Conservation (phyloP, 2,888 invertebrate genomes). For the Plebejus melissa region DNA sequence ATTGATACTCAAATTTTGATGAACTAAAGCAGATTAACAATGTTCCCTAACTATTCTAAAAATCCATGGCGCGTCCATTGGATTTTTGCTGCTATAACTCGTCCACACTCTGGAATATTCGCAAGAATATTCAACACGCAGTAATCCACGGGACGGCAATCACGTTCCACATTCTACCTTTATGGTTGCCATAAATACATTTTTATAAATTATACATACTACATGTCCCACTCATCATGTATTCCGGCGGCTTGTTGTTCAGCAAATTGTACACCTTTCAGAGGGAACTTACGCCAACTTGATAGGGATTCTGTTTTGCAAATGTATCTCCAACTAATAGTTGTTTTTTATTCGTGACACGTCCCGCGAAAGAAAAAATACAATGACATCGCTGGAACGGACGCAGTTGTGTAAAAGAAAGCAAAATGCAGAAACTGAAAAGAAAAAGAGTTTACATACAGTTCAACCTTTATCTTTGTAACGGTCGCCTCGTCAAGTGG, state of each 20-base stretch:
- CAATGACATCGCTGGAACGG: constrained; percentile 63
- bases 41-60: no score
- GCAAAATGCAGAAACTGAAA: constrained; percentile 39
- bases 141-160: background rate
- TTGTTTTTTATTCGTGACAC: constrained; percentile 53
- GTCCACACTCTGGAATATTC: background rate
- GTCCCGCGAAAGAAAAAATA: constrained; percentile 65
- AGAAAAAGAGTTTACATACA: background rate
- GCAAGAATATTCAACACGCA: background rate
- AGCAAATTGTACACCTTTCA: constrained; percentile 26
- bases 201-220: constrained; percentile 20
- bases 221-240: constrained; percentile 22
- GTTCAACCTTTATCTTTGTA: constrained; percentile 2
- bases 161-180: constrained; percentile 1
- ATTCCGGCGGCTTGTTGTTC: constrained; percentile 24
- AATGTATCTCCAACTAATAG: constrained; percentile 38
- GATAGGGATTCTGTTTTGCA: constrained; percentile 37
- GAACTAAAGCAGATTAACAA: no score
- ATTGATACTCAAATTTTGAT: no score
- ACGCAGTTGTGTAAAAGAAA: constrained; percentile 48
- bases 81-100: no score
- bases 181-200: constrained; percentile 6
- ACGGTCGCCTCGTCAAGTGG: constrained; percentile 6
- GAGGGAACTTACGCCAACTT: constrained; percentile 25
- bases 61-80: no score